Evolutionary conservation across 1,140 invertebrate genomes (phyloP).

Genomic region (Plectrocnemia conspersa): DNA sequence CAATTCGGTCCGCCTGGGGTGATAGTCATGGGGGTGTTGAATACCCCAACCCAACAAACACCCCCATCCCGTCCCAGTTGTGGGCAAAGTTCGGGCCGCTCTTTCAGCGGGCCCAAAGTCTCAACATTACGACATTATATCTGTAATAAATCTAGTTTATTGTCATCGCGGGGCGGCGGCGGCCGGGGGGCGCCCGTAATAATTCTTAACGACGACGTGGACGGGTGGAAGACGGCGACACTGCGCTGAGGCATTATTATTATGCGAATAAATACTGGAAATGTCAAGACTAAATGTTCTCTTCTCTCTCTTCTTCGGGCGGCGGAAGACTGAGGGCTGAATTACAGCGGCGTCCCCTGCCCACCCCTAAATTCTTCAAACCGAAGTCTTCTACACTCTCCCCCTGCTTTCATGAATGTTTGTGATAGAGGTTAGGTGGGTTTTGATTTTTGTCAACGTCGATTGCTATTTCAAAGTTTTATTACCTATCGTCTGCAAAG

Average conservation of each 20-base stretch:
- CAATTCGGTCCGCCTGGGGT: slow-evolving; percentile 23
- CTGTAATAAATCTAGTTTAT: slow-evolving; percentile 37
- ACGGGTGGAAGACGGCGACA: slow-evolving; percentile 40
- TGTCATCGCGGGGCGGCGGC: slow-evolving; percentile 39
- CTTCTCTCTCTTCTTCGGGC: slow-evolving; percentile 39
- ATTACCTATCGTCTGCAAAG: no score
- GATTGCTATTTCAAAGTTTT: no score
- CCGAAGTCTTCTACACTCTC: no score
- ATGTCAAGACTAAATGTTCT: slow-evolving; percentile 54
- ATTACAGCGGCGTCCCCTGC: slow-evolving; percentile 17
- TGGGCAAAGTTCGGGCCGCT: slow-evolving; percentile 34
- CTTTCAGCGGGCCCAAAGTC: slow-evolving; percentile 36
- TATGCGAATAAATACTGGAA: slow-evolving; percentile 58
- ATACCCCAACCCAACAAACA: not conserved
- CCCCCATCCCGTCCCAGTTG: slow-evolving; percentile 15
- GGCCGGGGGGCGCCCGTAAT: slow-evolving; percentile 48
- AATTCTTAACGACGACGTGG: slow-evolving; percentile 46
- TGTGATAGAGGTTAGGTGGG: no score
- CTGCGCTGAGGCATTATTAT: slow-evolving; percentile 55
- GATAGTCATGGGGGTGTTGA: not conserved
- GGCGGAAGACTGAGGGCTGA: slow-evolving; percentile 31
- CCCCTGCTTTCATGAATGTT: no score
- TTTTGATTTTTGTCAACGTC: no score
- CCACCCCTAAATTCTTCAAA: not conserved
- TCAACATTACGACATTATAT: slow-evolving; percentile 37